Percentiles rank a stretch among this genome's conserved stretches.
Evolutionary conservation across 1,140 invertebrate genomes (phyloP).

Genomic region (Lepidurus couesii): DNA sequence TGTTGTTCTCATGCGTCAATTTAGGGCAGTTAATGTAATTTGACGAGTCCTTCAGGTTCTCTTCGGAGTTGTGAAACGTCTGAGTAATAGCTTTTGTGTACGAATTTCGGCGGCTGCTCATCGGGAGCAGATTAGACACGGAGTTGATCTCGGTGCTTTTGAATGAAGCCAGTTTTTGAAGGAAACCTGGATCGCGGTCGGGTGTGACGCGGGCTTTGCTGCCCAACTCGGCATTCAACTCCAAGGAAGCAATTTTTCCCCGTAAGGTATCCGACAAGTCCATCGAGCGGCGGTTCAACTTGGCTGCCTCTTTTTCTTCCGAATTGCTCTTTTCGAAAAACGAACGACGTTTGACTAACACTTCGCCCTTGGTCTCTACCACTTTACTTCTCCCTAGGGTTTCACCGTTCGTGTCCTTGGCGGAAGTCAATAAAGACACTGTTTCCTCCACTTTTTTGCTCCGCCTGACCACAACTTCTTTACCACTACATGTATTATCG

Average conservation of each 20-base stretch:
- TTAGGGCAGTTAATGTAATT: background rate
- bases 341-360: conserved; percentile 35
- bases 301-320: conserved; percentile 35
- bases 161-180: conserved; percentile 37
- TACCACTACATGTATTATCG: conserved; percentile 31
- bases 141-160: conserved; percentile 35
- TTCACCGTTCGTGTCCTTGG: conserved; percentile 35
- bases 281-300: conserved; percentile 44
- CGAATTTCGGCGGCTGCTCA: background rate
- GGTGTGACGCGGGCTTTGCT: conserved; percentile 35
- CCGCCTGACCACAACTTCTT: conserved; percentile 23
- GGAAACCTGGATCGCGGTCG: conserved; percentile 35
- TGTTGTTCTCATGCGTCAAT: background rate
- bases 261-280: conserved; percentile 38
- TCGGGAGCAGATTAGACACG: background rate
- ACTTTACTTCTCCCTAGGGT: conserved; percentile 33
- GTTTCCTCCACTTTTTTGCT: conserved; percentile 34
- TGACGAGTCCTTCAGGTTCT: background rate
- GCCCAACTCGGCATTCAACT: conserved; percentile 26
- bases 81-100: background rate
- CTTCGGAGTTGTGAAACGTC: background rate
- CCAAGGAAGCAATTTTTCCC: conserved; percentile 34
- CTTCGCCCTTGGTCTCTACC: background rate
- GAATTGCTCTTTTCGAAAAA: conserved; percentile 33
- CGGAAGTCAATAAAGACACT: conserved; percentile 38